These are phyloP conservation scores for Sarcophaga peregrina DNA, from an alignment of 1,140 invertebrate genomes.

Conservation along the genomic window DNA sequence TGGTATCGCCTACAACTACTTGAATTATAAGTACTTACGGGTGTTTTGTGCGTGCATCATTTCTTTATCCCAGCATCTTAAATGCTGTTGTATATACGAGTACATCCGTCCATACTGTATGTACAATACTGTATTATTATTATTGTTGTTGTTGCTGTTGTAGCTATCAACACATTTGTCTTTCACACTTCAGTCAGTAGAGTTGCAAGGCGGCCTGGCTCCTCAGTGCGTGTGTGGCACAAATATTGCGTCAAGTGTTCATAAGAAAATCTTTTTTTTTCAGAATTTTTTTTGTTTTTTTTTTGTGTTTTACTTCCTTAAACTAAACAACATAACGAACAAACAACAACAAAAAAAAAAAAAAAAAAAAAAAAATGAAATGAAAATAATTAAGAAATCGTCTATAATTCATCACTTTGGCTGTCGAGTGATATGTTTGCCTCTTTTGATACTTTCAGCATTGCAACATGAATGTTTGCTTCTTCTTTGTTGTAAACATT, in stretches of 20 bases:
- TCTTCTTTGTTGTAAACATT: neutral
- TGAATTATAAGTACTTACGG: too few relatives aligned
- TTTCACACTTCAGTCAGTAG: neutral
- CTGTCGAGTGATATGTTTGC: too few relatives aligned
- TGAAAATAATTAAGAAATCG: neutral
- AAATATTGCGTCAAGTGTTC: conserved; percentile 5
- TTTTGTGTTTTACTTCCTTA: neutral
- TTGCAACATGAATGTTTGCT: neutral
- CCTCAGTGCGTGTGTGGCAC: neutral
- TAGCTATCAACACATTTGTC: conserved; percentile 8
- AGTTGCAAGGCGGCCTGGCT: too few relatives aligned
- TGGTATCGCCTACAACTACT: too few relatives aligned
- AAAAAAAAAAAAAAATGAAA: neutral
- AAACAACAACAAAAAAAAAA: neutral
- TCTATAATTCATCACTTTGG: neutral
- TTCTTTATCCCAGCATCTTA: neutral
- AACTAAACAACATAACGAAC: conserved; percentile 12
- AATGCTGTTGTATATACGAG: too few relatives aligned
- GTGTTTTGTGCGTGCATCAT: neutral
- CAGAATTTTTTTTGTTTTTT: too few relatives aligned
- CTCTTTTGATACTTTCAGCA: neutral
- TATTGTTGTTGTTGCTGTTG: neutral
- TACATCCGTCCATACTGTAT: too few relatives aligned
- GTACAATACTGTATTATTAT: too few relatives aligned
- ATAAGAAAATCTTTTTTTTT: too few relatives aligned